A percentile compares a stretch with the other conserved stretches of the same genome.
phyloP scores from a whole-genome alignment of 92 coral and sea anemone genomes.

The Virgularia gustaviana region DNA sequence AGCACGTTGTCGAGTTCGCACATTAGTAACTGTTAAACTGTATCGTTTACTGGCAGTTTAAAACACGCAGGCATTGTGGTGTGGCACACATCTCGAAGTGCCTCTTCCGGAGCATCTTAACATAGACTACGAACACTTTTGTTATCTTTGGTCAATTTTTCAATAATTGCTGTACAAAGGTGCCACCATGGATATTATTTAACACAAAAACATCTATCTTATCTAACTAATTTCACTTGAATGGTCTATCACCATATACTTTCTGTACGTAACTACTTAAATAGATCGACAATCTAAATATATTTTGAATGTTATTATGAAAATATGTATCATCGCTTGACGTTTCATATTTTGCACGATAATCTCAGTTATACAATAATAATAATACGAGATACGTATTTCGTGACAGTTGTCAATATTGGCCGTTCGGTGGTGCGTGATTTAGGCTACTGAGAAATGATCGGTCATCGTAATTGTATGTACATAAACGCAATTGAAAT shows the following conservation, averaged over 20 bases:
- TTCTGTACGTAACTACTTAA: neutral
- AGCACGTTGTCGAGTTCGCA: conserved; percentile 42
- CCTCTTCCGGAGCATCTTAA: conserved; percentile 31
- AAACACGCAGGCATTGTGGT: neutral
- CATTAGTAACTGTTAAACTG: conserved; percentile 37
- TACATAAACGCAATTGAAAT: too few species aligned
- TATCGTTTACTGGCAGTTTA: conserved; percentile 15
- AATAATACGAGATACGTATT: too few species aligned
- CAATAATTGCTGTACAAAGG: conserved; percentile 40
- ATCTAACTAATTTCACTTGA: conserved; percentile 37
- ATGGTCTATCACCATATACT: neutral
- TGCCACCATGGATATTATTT: conserved; percentile 37
- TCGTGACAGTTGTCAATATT: too few species aligned
- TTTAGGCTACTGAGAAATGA: too few species aligned
- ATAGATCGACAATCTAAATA: neutral
- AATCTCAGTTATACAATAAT: too few species aligned
- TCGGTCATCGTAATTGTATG: too few species aligned
- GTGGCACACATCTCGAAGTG: conserved; percentile 17
- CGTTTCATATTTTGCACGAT: too few species aligned
- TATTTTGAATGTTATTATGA: too few species aligned
- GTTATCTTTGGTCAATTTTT: conserved; percentile 37
- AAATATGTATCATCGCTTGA: too few species aligned
- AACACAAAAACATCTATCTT: conserved; percentile 32
- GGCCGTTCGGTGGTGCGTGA: too few species aligned
- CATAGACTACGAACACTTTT: conserved; percentile 17